These are phyloP conservation scores for Cnemophilus loriae DNA, from an alignment of 2,113 vertebrate genomes.

Conservation along the genomic window DNA sequence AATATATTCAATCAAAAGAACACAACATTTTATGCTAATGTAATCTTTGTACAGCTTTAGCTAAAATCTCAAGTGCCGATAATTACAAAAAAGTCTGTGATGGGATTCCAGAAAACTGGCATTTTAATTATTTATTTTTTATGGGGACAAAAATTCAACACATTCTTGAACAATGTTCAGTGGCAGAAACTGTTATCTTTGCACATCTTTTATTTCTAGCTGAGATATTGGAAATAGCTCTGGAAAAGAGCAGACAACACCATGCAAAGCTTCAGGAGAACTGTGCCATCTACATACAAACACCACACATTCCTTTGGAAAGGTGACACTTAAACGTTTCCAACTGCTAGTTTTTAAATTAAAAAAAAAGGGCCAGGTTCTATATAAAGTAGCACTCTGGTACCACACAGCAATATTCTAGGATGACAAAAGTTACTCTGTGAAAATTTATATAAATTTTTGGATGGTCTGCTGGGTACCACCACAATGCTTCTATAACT, in stretches of 20 bases:
- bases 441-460: not conserved
- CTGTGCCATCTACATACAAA: not conserved
- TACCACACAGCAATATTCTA: not conserved
- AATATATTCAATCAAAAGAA: conserved; percentile 75
- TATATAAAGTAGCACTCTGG: not conserved
- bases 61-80: conserved; percentile 68
- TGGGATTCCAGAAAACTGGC: conserved; percentile 46
- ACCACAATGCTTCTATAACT: not conserved
- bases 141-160: not conserved
- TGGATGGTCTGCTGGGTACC: not conserved
- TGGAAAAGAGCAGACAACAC: not conserved
- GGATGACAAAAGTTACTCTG: not conserved
- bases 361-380: not conserved
- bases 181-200: not conserved
- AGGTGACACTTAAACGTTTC: not conserved
- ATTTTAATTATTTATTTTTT: conserved; percentile 26
- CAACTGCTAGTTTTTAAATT: not conserved
- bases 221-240: not conserved
- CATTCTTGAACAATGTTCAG: not conserved
- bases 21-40: conserved; percentile 76
- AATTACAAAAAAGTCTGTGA: conserved; percentile 65
- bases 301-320: not conserved
- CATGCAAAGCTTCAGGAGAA: not conserved
- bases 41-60: conserved; percentile 71
- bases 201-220: not conserved